Base-by-base conservation (phyloP, 2,113 vertebrate species). In the Tor tambroides region DNA sequence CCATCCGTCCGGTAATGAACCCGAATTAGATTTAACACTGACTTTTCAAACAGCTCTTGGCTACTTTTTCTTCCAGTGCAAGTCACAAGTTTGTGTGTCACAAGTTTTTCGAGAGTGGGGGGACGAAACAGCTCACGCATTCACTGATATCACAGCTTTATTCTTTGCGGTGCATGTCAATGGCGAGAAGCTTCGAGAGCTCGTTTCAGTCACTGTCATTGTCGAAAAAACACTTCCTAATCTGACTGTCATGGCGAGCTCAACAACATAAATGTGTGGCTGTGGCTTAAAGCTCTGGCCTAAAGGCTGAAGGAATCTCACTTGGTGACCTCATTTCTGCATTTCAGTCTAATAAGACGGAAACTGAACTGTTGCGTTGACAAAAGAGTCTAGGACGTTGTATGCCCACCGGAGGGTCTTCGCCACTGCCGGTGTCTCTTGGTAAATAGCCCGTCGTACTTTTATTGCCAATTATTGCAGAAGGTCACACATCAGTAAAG, bases 401-500 rank as follows among this genome's bases (percentile, higher is more conserved):
- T 38, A n/a, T 59, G 78, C 30, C 46, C 49, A 61, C 78, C 15
- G 78, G 75, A 77, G 32, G 69, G 56, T 26, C 54, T 63, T 15
- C 17, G 76, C 63, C 61, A 21, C 86, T 84, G 85, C 88, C 90
- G 87, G 87, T 67, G 87, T 91, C 86, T 83, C 91, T 94, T 95
- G 92, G 95, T 95, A 96, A 98, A 97, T 96, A 96, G 95, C 95
- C 94, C 90, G 81, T 89, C 85, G 87, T 94, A 93, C 93, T 88
- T 96, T 96, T 92, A 96, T 94, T 97, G 96, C 96, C 95, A 97
- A 96, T 96, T 95, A 94, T 95, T 77, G 94, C 94, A 97, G 96
- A 99, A 99, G 97, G 97, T 99, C 97, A 97, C 96, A 97, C 96
- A 97, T 94, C 96, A 96, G 97, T 92, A 89, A 94, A 87, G 82